Base-by-base conservation (phyloP, 2,888 invertebrate genomes). In the Stenodera caucasica region DNA sequence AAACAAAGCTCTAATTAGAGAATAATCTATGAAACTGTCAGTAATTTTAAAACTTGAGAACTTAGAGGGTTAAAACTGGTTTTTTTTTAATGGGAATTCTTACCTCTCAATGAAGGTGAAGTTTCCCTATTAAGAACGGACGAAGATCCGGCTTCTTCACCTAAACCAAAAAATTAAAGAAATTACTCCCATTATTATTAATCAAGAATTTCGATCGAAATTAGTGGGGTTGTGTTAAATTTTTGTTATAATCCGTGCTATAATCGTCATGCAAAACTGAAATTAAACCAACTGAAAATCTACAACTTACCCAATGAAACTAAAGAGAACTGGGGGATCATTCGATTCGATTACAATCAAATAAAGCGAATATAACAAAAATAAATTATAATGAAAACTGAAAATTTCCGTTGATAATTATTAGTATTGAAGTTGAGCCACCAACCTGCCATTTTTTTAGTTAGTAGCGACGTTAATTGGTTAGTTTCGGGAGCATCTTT, bases 391-490 rank as follows among this genome's bases (percentile, higher is more conserved):
- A 57, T 53, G 18, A 12, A 60, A 61, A 64, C 35, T 57, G 37
- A 61, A 60, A 60, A 23, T 56, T 29, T 45, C 23, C 45, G 23
- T 12, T 45, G 21, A 26, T 54, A 57, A 59, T n/a, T 30, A 60
- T 61, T 26, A 60, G 53, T 40, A 54, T 55, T 45, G 32, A 50
- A 45, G 52, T 45, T 45, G 33, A 64, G 37, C 15, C 57, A 76
- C 75, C 71, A 77, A 77, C 77, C 77, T 76, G 74, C 66, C 64
- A 45, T 57, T 52, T 57, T 54, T 61, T 64, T 61, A 32, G 61
- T 53, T 35, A 53, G 54, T 50, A 53, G 14, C 21, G 58, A 37
- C 18, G 61, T 64, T 64, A 61, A 60, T 64, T 54, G 57, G 52
- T 64, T 64, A 58, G 61, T 64, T 59, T 67, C 66, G 6, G 49